Evolutionary conservation across 2,888 invertebrate genomes (phyloP).

Genomic region (Scelioninae gen. 1): DNA sequence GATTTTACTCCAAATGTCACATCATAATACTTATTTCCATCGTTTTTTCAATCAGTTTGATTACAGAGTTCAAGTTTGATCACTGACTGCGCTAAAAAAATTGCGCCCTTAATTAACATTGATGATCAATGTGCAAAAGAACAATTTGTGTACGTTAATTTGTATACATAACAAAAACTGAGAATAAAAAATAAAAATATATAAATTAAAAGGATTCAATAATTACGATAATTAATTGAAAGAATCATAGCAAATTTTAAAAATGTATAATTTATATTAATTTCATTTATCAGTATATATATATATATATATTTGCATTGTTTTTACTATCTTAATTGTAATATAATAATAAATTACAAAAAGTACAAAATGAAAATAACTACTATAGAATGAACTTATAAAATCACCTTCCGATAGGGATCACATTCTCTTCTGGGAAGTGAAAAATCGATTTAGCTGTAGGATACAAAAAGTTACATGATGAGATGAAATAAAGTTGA

Average conservation of each 20-base stretch:
- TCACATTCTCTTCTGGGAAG: slow-evolving; percentile 1
- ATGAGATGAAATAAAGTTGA: not conserved
- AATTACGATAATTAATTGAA: no score
- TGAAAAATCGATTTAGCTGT: slow-evolving; percentile 1
- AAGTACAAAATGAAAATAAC: slow-evolving; percentile 3
- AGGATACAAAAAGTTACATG: not conserved
- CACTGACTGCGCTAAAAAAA: not conserved
- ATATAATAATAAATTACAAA: not conserved
- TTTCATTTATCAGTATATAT: not conserved
- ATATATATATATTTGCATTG: not conserved
- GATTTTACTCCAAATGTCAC: slow-evolving; percentile 7
- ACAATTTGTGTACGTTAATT: no score
- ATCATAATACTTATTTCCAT: slow-evolving; percentile 7
- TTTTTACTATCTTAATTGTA: not conserved
- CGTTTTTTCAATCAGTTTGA: not conserved
- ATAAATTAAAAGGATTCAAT: no score
- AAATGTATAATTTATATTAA: not conserved
- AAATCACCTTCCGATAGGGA: slow-evolving; percentile 1
- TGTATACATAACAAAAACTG: no score
- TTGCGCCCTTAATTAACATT: not conserved
- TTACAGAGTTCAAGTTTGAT: not conserved
- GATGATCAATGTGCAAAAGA: not conserved
- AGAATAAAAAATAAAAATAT: no score
- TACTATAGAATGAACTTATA: not conserved
- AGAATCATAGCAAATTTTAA: not conserved